Base-by-base conservation (phyloP, 2,113 vertebrate genomes). In the Numenius arquata region DNA sequence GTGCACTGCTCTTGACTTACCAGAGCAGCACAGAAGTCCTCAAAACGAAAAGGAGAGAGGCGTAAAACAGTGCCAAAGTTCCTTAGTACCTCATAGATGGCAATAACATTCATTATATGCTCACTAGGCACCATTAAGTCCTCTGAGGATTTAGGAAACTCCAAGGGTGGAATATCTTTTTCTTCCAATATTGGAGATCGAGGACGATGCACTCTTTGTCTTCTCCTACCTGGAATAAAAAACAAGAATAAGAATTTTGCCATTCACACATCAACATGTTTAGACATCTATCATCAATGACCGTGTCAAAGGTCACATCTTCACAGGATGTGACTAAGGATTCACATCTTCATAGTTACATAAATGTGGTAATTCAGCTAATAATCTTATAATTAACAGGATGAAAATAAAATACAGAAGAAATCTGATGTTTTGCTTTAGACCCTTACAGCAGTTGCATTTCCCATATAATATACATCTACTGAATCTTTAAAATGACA, bases 1-100 rank as follows among this genome's bases (percentile, higher is more conserved):
- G 99, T 99, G 97, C 99, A 99, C 97, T 99, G 99, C 98, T 99
- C 99, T 94, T 99, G 99, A 93, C 99, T 99, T 43, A 99, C 98
- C 94, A 99, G 98, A 27, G 99, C 99, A 2, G 99, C 99, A 53
- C 99, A 99, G 90, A 99, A 99, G 98, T 99, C 99, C 98, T 99
- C 99, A 90, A 99, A 99, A 95, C 99, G 99, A 98, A 99, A 99
- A 71, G 99, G 99, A 61, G 99, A 99, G 67, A 99, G 98, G 43
- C 99, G 99, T 78, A 99, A 98, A 91, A 99, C 99, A 13, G 98
- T 98, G 98, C 99, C 98, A 98, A 99, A 99, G 98, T 99, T 99
- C 97, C 99, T 98, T 34, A 99, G 97, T 91, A 99, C 99, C 98
- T 99, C 99, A 58, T 99, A 99, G 97, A 99, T 98, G 93, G 99